phyloP scores from a whole-genome alignment of 1,140 invertebrate species.

The Lepidostoma basale region DNA sequence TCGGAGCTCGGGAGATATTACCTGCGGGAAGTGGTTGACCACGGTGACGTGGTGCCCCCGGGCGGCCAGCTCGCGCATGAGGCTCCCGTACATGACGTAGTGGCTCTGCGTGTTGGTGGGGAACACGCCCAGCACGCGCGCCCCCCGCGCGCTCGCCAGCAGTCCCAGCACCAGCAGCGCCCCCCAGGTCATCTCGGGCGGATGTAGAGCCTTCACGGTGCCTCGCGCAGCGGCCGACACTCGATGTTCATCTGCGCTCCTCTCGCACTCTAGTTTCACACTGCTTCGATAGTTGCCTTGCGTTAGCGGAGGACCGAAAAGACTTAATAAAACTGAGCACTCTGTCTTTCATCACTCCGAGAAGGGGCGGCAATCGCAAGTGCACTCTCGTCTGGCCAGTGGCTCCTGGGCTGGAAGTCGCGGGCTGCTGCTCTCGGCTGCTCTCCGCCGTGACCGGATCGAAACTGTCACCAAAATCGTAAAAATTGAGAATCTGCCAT shows the following conservation, averaged over 20 bases:
- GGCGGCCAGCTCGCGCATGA: constrained; percentile 66
- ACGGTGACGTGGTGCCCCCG: constrained; percentile 72
- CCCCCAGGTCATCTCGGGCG: neutral
- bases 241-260: neutral
- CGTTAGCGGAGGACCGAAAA: no score
- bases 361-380: no score
- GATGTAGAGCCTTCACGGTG: constrained; percentile 44
- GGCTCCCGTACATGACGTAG: constrained; percentile 58
- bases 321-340: no score
- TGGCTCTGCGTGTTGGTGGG: constrained; percentile 61
- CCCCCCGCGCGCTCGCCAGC: constrained; percentile 49
- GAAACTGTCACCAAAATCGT: constrained; percentile 22
- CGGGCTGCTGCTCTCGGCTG: constrained; percentile 1
- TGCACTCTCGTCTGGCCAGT: no score
- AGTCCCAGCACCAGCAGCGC: constrained; percentile 48
- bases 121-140: constrained; percentile 54
- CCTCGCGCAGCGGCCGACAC: neutral
- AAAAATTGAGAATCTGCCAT: neutral
- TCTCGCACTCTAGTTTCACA: no score
- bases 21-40: constrained; percentile 67
- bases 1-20: no score
- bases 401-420: neutral
- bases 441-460: constrained; percentile 13
- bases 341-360: no score
- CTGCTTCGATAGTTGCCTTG: no score